Evolutionary conservation across 1,140 invertebrate species (phyloP), one percentile per base, ranked within the genome.

Genomic region (Galleria mellonella): DNA sequence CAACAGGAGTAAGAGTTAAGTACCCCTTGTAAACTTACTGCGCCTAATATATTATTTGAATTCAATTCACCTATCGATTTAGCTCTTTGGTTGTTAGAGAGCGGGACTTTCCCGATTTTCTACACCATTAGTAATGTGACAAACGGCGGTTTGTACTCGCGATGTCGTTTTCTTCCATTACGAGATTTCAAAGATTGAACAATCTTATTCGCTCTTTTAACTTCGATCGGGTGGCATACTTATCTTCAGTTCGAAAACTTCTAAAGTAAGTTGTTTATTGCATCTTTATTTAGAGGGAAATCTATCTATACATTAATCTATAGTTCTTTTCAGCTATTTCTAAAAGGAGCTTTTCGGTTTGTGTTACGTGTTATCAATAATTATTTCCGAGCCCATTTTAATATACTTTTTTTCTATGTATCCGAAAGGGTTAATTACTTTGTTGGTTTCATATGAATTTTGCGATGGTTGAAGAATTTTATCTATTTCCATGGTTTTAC

Each of bases 161-260:
- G 63, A 69, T 72, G 71, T 71, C 75, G 62, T 79, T 72, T 78
- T 62, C 64, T 57, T 72, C 67, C 58, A 72, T 76, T 71, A 73
- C 55, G 60, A 58, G 65, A 70, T 74, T 72, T 55, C 50, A 53
- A 60, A 67, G 60, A 71, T 69, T 57, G 51, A 57, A 71, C 55
- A 64, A 66, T 71, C 58, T 62, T 61, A 62, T 62, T 62, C 56
- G 62, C 62, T 58, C 59, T 55, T 71, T 66, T 61, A 63, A 53
- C 56, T 60, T 52, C 44, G 41, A 51, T 63, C 47, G 43, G 38
- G 47, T 50, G 52, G 41, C 48, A 43, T 48, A 58, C 59, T 58
- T 62, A 58, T 62, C 48, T 55, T 47, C 48, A 12, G 32, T 12
- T 14, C 32, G 45, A 27, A 47, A 55, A 44, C 10, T 47, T 36